Evolutionary conservation across 2,888 invertebrate genomes (phyloP).

Genomic region (Anaspis maculata): DNA sequence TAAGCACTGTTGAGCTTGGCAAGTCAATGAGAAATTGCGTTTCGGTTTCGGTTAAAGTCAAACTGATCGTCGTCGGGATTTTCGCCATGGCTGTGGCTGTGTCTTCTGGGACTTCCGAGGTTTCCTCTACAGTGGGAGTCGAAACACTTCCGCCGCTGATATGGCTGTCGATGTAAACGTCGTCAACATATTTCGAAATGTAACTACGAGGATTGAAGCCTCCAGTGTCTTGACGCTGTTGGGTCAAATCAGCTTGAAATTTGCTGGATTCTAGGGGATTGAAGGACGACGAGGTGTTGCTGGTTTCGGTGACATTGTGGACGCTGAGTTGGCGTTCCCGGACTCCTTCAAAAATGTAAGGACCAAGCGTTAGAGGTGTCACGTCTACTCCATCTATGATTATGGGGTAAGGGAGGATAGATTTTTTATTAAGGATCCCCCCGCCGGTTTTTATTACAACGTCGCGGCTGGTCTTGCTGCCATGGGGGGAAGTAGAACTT

Average conservation of each 20-base stretch:
- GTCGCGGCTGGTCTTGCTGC: no score
- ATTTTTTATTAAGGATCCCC: no score
- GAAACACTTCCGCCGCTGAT: neutral
- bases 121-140: conserved; percentile 1
- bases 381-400: conserved; percentile 35
- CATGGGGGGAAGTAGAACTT: no score
- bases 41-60: conserved; percentile 60
- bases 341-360: conserved; percentile 29
- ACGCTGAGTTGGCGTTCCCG: conserved; percentile 31
- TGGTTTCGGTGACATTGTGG: conserved; percentile 4
- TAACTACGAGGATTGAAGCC: conserved; percentile 3
- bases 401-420: no score
- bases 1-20: conserved; percentile 54
- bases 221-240: conserved; percentile 6
- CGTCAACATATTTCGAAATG: conserved; percentile 5
- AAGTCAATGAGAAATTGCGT: conserved; percentile 57
- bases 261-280: conserved; percentile 4
- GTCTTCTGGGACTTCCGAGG: conserved; percentile 1
- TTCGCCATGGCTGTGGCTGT: conserved; percentile 1
- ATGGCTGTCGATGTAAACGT: conserved; percentile 1
- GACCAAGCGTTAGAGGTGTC: conserved; percentile 41
- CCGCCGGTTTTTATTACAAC: no score
- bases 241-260: conserved; percentile 3
- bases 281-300: conserved; percentile 1
- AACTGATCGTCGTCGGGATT: conserved; percentile 51